Base-by-base conservation (phyloP, 2,797 vertebrate species). In the Pantherophis alleghaniensis region DNA sequence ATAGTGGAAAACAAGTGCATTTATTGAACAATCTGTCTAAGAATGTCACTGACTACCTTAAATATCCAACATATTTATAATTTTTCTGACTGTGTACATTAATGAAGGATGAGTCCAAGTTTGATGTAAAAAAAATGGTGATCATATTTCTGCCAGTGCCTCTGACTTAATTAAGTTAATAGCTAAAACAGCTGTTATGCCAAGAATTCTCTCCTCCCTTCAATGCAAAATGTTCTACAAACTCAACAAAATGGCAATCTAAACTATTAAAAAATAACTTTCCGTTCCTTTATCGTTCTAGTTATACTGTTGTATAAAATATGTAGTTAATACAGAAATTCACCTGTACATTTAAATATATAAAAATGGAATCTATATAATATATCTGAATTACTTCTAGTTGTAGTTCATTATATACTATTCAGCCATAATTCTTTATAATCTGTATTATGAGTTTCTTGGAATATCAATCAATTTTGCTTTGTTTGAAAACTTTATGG, bases 401-500 rank as follows among this genome's bases (percentile, higher is more conserved):
- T 59, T 94, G 95, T 94, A 93, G 94, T 95, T 95, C 95, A 96
- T 95, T 94, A 59, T 86, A 94, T 42, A 87, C 91, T 28, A 47
- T 18, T 95, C 47, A 59, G 74, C 5, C 93, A 94, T 55, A 61
- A 86, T 95, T 97, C 95, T 95, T 94, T 96, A 91, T 86, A 95
- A 94, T 5, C 10, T 74, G 24, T 92, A n/a, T 14, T 26, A 96
- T 96, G 93, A 92, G 94, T 57, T 96, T 28, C 92, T 94, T 96
- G 94, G 97, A 97, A 97, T 90, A 59, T 0, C 0, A 57, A 97
- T 97, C 97, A 98, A 95, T 96, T 95, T 87, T 96, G 94, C 96
- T 97, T 97, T 97, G 96, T 93, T 91, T 61, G 59, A 79, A 96
- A 97, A 96, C 93, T 96, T 96, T 60, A 91, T 83, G 95, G 86